Evolutionary conservation across 2,113 vertebrate species (phyloP).

Genomic region (Sturnira hondurensis): DNA sequence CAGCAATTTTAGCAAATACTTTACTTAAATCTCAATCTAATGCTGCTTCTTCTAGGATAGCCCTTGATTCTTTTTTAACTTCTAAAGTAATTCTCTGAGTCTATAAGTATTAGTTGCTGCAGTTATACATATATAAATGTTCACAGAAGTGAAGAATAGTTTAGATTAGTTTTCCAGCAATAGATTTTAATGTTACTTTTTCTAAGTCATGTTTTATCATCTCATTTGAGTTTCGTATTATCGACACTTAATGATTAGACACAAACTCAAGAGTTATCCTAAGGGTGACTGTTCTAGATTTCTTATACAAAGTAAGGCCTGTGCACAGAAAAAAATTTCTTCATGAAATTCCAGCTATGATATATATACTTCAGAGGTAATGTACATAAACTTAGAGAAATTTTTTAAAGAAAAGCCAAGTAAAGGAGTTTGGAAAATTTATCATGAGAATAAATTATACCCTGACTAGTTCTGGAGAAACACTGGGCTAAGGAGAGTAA

Average conservation of each 20-base stretch:
- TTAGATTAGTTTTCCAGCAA: slow-evolving; percentile 34
- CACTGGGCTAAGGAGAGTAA: not conserved
- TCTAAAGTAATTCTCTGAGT: not conserved
- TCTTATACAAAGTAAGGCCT: not conserved
- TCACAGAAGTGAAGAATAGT: not conserved
- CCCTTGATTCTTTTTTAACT: not conserved
- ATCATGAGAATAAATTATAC: not conserved
- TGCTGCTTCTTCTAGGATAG: not conserved
- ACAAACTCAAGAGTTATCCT: not conserved
- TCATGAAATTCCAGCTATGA: not conserved
- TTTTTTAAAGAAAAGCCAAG: not conserved
- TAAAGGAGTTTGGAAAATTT: not conserved
- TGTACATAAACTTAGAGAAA: not conserved
- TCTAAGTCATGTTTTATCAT: not conserved
- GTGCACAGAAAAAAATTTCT: not conserved
- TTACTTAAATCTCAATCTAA: not conserved
- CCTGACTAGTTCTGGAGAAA: not conserved
- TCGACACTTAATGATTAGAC: not conserved
- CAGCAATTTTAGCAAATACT: not conserved
- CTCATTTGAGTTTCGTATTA: not conserved
- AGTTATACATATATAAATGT: slow-evolving; percentile 20
- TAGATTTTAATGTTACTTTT: not conserved
- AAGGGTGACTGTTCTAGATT: not conserved
- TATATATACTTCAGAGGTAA: not conserved
- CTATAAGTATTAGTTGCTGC: not conserved